Evolutionary conservation across 2,113 vertebrate genomes (phyloP).

Genomic region (Paraplagusia blochii): DNA sequence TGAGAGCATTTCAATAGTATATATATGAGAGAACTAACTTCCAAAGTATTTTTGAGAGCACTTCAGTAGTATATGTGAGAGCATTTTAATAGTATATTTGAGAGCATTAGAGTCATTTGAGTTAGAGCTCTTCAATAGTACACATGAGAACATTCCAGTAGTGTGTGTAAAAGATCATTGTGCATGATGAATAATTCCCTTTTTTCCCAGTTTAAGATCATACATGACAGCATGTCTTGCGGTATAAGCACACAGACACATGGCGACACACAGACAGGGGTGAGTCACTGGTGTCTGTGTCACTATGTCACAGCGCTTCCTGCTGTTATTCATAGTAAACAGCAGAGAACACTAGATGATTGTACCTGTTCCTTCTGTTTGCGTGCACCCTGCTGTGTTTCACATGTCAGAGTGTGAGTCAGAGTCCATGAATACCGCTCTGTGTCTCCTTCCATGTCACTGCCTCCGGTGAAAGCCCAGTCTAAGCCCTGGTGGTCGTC

Average conservation of each 20-base stretch:
- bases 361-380: constrained; percentile 40
- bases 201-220: not conserved
- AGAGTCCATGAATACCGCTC: constrained; percentile 30
- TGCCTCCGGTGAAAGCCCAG: constrained; percentile 15
- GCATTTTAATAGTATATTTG: too few relatives aligned
- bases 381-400: constrained; percentile 32
- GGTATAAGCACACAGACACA: constrained; percentile 1
- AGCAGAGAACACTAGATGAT: constrained; percentile 26
- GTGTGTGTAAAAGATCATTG: constrained; percentile 8
- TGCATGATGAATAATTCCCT: too few relatives aligned
- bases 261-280: constrained; percentile 12
- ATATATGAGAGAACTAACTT: too few relatives aligned
- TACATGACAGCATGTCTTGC: constrained; percentile 5
- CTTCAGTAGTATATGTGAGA: too few relatives aligned
- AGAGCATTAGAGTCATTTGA: too few relatives aligned
- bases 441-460: constrained; percentile 25
- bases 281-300: constrained; percentile 55
- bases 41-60: too few relatives aligned
- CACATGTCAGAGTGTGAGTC: constrained; percentile 59
- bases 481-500: constrained; percentile 13
- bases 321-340: constrained; percentile 38
- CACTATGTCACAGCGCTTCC: constrained; percentile 56
- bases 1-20: too few relatives aligned
- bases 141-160: constrained; percentile 32
- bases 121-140: too few relatives aligned